These are phyloP conservation scores for Orussus abietinus DNA, from an alignment of 1,140 invertebrate species.

Conservation along the genomic window DNA sequence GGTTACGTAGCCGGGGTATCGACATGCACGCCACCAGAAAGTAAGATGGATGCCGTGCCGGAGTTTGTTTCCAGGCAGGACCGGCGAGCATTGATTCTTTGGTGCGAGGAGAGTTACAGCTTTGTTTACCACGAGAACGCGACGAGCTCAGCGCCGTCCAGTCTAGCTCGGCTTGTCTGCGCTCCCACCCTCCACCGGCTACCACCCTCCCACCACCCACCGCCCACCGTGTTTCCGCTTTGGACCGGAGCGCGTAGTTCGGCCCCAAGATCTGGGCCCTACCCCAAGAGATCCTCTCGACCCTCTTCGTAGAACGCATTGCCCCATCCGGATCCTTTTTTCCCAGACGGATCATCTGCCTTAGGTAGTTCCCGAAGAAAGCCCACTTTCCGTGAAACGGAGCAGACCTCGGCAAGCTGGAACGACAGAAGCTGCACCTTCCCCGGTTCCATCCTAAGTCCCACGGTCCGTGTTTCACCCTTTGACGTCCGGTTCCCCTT, in stretches of 20 bases:
- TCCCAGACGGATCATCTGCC: too few relatives aligned
- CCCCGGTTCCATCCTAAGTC: too few relatives aligned
- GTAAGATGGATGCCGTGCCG: conserved; percentile 42
- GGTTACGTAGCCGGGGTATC: too few relatives aligned
- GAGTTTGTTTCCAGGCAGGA: conserved; percentile 29
- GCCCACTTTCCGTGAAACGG: too few relatives aligned
- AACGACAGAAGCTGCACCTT: too few relatives aligned
- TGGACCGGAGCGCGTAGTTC: too few relatives aligned
- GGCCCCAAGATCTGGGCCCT: conserved; percentile 12
- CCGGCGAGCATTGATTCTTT: conserved; percentile 47
- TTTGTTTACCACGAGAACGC: conserved; percentile 52
- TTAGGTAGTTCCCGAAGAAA: too few relatives aligned
- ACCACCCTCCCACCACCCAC: conserved; percentile 19
- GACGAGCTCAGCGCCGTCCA: conserved; percentile 49
- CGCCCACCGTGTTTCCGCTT: conserved; percentile 5
- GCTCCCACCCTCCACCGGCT: conserved; percentile 2
- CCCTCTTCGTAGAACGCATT: conserved; percentile 13
- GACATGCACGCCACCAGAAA: conserved; percentile 35
- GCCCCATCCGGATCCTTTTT: too few relatives aligned
- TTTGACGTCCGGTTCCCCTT: too few relatives aligned
- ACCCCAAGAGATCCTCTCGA: conserved; percentile 12
- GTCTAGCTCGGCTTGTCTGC: conserved; percentile 38
- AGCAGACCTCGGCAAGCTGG: too few relatives aligned
- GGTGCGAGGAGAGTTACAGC: conserved; percentile 51
- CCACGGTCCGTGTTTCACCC: too few relatives aligned